Conservation (phyloP, 2,888 invertebrate species). For the Ferdinandea cuprea region DNA sequence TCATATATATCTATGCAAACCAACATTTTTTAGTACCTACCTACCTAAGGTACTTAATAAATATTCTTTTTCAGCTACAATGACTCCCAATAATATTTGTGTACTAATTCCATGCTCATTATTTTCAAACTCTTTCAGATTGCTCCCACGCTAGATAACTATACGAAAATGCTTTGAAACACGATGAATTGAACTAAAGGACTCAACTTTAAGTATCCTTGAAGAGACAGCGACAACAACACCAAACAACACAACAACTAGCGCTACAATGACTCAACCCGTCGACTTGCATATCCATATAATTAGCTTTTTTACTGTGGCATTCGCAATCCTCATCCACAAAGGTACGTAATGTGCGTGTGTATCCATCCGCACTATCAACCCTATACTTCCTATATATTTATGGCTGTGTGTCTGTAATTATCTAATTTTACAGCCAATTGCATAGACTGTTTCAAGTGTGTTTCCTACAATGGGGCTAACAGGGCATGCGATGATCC, state of each 20-base stretch:
- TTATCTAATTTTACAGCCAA: constrained; percentile 81
- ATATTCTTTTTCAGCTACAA: no score
- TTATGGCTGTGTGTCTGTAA: constrained; percentile 1
- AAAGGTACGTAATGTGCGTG: constrained; percentile 60
- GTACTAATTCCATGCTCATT: no score
- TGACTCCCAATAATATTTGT: no score
- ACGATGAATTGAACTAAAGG: constrained; percentile 34
- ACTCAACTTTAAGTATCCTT: constrained; percentile 25
- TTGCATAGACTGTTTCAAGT: constrained; percentile 98
- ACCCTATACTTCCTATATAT: not conserved
- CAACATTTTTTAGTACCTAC: no score
- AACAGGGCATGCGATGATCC: constrained; percentile 96
- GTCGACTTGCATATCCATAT: constrained; percentile 75
- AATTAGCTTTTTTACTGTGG: constrained; percentile 75
- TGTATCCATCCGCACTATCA: not conserved
- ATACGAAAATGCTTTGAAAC: not conserved
- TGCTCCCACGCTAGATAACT: not conserved
- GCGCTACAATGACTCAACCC: constrained; percentile 74
- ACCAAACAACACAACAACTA: constrained; percentile 46
- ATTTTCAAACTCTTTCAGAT: constrained; percentile 19
- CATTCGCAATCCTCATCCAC: constrained; percentile 75
- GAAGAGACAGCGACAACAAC: constrained; percentile 14
- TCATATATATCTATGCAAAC: no score
- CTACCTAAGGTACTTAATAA: no score
- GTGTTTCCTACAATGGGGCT: constrained; percentile 94